Evolutionary conservation across 2,113 vertebrate species (phyloP).

Genomic region (Meles meles): DNA sequence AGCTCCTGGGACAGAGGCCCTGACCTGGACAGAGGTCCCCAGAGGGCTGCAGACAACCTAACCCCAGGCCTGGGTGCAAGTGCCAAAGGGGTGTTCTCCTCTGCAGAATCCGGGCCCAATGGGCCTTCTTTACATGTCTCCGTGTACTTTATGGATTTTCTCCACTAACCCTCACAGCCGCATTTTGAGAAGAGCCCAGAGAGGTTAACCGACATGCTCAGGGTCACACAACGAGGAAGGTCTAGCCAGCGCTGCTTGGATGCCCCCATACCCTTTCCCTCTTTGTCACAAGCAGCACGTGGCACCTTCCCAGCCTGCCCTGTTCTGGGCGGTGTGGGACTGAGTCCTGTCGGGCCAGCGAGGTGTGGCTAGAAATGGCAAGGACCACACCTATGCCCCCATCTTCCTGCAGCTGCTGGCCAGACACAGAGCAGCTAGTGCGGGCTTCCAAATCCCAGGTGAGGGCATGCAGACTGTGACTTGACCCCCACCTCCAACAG

Average conservation of each 20-base stretch:
- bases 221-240: background rate
- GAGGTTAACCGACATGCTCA: background rate
- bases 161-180: background rate
- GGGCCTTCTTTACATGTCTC: background rate
- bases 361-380: background rate
- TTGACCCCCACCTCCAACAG: too few species aligned
- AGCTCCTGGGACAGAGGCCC: background rate
- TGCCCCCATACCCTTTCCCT: background rate
- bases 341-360: background rate
- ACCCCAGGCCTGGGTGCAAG: background rate
- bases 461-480: background rate
- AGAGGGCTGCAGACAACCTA: background rate
- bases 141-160: background rate
- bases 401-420: background rate
- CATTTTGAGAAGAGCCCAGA: background rate
- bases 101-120: background rate
- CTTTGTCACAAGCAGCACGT: background rate
- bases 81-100: background rate
- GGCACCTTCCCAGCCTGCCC: background rate
- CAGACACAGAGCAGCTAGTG: background rate
- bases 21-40: background rate
- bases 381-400: background rate
- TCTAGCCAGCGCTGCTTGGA: background rate
- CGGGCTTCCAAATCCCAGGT: background rate
- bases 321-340: background rate